phyloP scores from a whole-genome alignment of 30 jellyfish, hydroid and myxozoan genomes.

The Haliclystus octoradiatus region DNA sequence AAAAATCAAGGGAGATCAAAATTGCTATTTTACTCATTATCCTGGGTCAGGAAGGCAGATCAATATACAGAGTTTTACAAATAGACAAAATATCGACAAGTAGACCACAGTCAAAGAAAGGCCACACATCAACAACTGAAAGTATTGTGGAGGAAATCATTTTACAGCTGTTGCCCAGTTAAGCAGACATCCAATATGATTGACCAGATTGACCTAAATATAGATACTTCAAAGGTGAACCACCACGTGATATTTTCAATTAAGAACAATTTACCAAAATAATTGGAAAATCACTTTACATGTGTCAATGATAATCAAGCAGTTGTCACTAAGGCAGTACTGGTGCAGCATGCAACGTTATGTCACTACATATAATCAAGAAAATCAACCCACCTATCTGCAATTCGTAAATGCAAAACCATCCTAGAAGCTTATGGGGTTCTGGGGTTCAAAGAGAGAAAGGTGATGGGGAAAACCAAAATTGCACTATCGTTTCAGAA shows the following conservation, averaged over 20 bases:
- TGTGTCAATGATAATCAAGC: too few species aligned
- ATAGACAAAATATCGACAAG: background rate
- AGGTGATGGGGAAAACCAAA: background rate
- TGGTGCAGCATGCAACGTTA: constrained; percentile 1
- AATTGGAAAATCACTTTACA: too few species aligned
- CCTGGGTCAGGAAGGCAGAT: too few species aligned
- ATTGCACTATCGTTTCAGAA: background rate
- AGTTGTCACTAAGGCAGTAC: background rate
- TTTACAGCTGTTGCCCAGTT: too few species aligned
- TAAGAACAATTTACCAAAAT: too few species aligned
- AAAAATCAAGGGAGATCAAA: too few species aligned
- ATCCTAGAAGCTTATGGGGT: background rate
- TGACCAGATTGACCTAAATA: too few species aligned
- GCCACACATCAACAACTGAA: background rate
- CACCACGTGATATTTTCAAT: background rate
- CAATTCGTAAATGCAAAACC: background rate
- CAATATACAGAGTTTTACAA: too few species aligned
- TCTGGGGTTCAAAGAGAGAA: background rate
- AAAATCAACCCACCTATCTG: too few species aligned
- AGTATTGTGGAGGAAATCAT: background rate
- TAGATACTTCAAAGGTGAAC: too few species aligned
- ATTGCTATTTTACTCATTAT: too few species aligned
- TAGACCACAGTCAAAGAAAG: background rate
- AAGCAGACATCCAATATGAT: too few species aligned
- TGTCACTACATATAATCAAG: background rate